Evolutionary conservation across 2,113 vertebrate genomes (phyloP), one percentile per base, ranked within the genome.

Genomic region (Monopterus albus): DNA sequence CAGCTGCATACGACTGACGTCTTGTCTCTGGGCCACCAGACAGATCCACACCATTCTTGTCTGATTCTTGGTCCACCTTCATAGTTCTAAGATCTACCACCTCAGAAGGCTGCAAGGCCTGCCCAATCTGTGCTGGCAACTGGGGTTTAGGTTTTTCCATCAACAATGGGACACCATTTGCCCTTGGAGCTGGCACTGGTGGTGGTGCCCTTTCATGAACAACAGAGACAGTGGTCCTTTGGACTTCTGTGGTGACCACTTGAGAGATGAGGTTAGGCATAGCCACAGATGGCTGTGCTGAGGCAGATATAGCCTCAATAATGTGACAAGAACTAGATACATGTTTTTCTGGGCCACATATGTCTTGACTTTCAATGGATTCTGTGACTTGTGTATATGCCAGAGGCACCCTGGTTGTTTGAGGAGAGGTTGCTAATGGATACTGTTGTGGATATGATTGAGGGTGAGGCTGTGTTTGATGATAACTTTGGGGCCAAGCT

Each of bases 61-160:
- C 85, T 79, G 88, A 92, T 67, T 90, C 93, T 55, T 90, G 72
- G 70, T 96, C 94, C 51, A 89, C 82, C 75, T 97, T 98, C 73
- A 95, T 87, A 56, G 96, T 98, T 35, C 96, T 94, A 61, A 99
- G 94, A 88, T 99, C 98, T 68, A 99, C 96, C 36, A 96, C 94
- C 79, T 97, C 95, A 2, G 91, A 92, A 26, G 91, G 86, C 73
- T 94, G 92, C 50, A 91, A 82, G 2, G 89, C 58, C 74, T 92
- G 94, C 77, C 90, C 94, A 72, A 93, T 96, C 83, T 95, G 94
- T 75, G 87, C 91, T 29, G 90, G 89, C 31, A 89, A 81, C 49
- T 92, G 93, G 12, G 92, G 86, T 72, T 92, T 86, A 17, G 83
- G 72, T 70, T 82, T 91, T 72, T 94, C 93, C 63, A 89, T 63